Evolutionary conservation across 1,140 invertebrate genomes (phyloP).

Genomic region (Camponotus floridanus): DNA sequence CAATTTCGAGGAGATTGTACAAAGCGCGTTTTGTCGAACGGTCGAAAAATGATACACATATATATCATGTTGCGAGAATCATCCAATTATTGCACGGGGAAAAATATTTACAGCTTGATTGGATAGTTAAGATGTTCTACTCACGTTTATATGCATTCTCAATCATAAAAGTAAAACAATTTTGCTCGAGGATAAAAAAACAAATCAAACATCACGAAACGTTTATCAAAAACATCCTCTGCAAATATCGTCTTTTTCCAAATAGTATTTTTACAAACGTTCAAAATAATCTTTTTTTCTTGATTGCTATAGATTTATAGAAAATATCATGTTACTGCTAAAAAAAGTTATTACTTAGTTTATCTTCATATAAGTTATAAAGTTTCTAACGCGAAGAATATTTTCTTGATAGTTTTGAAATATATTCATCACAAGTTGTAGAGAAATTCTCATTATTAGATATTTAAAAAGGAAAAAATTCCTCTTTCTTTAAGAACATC

Average conservation of each 20-base stretch:
- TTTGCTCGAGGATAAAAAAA: background rate
- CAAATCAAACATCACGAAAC: background rate
- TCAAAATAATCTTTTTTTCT: background rate
- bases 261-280: no score
- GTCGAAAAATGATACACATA: slow-evolving; percentile 15
- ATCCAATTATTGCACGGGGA: slow-evolving; percentile 63
- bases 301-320: background rate
- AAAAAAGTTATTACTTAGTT: no score
- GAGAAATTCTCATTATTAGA: no score
- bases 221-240: no score
- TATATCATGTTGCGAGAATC: slow-evolving; percentile 53
- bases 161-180: slow-evolving; percentile 36
- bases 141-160: slow-evolving; percentile 34
- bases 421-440: no score
- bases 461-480: no score
- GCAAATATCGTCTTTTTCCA: no score
- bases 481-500: no score
- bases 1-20: slow-evolving; percentile 18
- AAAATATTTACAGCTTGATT: slow-evolving; percentile 56
- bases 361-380: no score
- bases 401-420: no score
- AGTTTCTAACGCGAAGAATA: no score
- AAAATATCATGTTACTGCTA: no score
- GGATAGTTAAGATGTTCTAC: slow-evolving; percentile 45
- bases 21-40: slow-evolving; percentile 51